phyloP scores from a whole-genome alignment of 2,888 invertebrate species.

The Girardia tigrina region DNA sequence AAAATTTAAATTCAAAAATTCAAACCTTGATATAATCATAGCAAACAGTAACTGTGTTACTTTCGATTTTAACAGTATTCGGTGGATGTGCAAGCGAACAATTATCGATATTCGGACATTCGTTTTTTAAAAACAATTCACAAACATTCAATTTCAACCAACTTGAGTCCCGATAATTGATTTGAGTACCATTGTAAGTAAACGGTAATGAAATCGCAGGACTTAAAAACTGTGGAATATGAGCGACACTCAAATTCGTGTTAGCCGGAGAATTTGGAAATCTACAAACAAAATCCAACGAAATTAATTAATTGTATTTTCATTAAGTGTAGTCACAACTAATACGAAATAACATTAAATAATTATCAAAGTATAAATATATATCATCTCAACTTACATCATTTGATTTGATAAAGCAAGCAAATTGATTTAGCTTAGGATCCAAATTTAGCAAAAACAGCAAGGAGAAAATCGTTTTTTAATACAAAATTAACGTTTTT shows the following conservation, averaged over 20 bases:
- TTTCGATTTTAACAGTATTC: not conserved
- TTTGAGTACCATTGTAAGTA: conserved; percentile 14
- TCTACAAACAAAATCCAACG: not conserved
- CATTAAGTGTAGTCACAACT: too few species aligned
- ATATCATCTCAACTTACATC: conserved; percentile 13
- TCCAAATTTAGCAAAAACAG: conserved; percentile 20
- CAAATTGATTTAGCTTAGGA: not conserved
- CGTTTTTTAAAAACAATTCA: not conserved
- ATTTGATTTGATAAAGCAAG: conserved; percentile 5
- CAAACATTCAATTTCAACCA: conserved; percentile 26
- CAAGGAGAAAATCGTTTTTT: not conserved
- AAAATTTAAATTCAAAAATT: too few species aligned
- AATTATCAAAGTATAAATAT: not conserved
- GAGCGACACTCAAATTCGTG: not conserved
- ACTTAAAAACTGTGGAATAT: not conserved
- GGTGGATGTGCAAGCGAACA: conserved; percentile 24
- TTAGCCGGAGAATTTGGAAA: not conserved
- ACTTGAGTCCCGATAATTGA: conserved; percentile 9
- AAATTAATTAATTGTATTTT: not conserved
- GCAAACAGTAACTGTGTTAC: not conserved
- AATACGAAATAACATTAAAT: too few species aligned
- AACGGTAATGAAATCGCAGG: conserved; percentile 5
- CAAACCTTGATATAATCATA: conserved; percentile 27
- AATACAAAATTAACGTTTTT: not conserved
- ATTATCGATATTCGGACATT: not conserved